Percentiles rank a stretch among this genome's conserved stretches.
These are phyloP conservation scores for Myathropa florea DNA, from an alignment of 2,888 invertebrate species.

Conservation along the genomic window DNA sequence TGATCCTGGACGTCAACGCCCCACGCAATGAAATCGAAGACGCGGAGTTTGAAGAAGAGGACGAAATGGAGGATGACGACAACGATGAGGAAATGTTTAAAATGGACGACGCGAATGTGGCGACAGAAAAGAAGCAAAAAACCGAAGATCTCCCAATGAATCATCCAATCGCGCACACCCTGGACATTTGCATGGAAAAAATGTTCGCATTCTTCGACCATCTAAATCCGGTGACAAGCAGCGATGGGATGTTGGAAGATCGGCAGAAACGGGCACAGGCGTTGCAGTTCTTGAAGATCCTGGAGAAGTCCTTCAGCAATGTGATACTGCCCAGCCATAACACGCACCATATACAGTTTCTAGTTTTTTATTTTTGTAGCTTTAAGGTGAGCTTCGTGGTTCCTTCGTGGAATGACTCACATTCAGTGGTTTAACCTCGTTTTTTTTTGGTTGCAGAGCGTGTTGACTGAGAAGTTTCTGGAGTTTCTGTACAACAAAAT, in stretches of 20 bases:
- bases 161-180: conserved; percentile 84
- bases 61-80: conserved; percentile 81
- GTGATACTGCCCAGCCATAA: conserved; percentile 91
- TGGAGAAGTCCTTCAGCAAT: conserved; percentile 88
- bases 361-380: conserved; percentile 88
- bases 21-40: conserved; percentile 84
- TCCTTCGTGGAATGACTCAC: no score
- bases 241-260: conserved; percentile 77
- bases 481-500: conserved; percentile 88
- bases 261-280: conserved; percentile 81
- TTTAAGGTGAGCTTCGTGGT: conserved; percentile 81
- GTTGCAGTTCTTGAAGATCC: conserved; percentile 81
- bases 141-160: conserved; percentile 76
- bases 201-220: conserved; percentile 85
- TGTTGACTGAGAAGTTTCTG: conserved; percentile 84
- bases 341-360: conserved; percentile 89
- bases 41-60: conserved; percentile 79
- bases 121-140: neutral
- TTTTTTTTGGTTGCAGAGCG: conserved; percentile 43
- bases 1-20: conserved; percentile 88
- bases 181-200: conserved; percentile 90
- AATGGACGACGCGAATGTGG: conserved; percentile 73
- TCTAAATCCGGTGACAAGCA: conserved; percentile 71
- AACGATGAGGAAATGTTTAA: conserved; percentile 76
- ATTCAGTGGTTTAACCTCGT: neutral